Evolutionary conservation across 2,113 vertebrate species (phyloP), one percentile per base, ranked within the genome.

Genomic region (Cettia cetti): DNA sequence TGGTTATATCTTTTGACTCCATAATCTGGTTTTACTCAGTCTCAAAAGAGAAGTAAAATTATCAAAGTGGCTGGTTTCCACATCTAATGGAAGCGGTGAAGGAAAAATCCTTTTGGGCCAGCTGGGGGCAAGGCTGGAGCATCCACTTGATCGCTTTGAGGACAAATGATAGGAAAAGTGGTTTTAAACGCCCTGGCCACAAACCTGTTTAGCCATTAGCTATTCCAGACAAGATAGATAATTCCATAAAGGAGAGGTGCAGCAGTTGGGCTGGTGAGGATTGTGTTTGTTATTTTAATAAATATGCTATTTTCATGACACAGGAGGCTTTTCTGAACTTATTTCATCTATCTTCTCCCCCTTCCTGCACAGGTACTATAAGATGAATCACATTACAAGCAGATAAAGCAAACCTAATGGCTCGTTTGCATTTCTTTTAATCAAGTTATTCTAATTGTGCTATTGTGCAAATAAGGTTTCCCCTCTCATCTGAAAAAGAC

Each of bases 381-480:
- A 59, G 80, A 94, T 77, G n/a, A 65, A 84, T 61, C 63, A 35
- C 40, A 40, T 79, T 82, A 72, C n/a, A 64, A 80, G 50, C 22
- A 72, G 45, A 83, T 69, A 80, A 56, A 89, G 82, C 65, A 79
- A 81, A 96, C 50, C 39, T 87, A 94, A 92, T 78, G 47, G 44
- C 52, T 95, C 2, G 0, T 92, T 96, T 95, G 77, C 54, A 74
- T 84, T 89, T 91, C 52, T 87, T 95, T 91, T 82, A 96, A 94
- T 94, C 81, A 94, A 84, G 92, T 87, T 92, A 91, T 64, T 94
- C 26, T 94, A 91, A 95, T 63, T 74, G 71, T 81, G 31, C 42
- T 87, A 13, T 39, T 57, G 82, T 83, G 76, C 45, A 94, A 81
- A 66, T 72, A 68, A 12, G 26, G 37, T 35, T 95, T 95, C 63